phyloP scores from a whole-genome alignment of 2,888 invertebrate genomes.

The Oscheius onirici region DNA sequence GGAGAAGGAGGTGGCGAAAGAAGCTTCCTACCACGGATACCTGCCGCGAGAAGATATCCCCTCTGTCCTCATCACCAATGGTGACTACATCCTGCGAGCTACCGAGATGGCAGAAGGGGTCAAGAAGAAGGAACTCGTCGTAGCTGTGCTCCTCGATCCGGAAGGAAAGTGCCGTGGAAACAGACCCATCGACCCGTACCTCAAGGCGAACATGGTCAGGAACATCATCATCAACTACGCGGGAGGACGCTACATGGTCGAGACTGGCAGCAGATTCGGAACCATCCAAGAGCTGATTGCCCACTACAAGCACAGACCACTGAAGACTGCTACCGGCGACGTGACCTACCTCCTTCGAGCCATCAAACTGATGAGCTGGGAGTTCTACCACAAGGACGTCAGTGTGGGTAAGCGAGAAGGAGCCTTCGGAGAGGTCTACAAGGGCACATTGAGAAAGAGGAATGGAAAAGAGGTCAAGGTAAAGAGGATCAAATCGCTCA shows the following conservation, averaged over 20 bases:
- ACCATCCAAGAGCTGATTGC: not conserved
- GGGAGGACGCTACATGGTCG: not conserved
- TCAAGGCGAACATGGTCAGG: slow-evolving; percentile 11
- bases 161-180: not conserved
- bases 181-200: not conserved
- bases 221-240: slow-evolving; percentile 8
- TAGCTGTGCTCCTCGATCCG: slow-evolving; percentile 22
- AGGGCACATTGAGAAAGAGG: slow-evolving; percentile 19
- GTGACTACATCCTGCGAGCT: slow-evolving; percentile 24
- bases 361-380: slow-evolving; percentile 10
- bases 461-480: not conserved
- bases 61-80: not conserved
- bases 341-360: not conserved
- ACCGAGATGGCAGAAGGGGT: not conserved
- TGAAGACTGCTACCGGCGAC: not conserved
- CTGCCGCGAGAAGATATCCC: slow-evolving; percentile 17
- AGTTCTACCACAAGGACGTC: slow-evolving; percentile 13
- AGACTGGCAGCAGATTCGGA: slow-evolving; percentile 11
- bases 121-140: slow-evolving; percentile 7
- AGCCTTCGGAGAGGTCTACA: slow-evolving; percentile 32
- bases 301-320: not conserved
- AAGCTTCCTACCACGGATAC: slow-evolving; percentile 9
- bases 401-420: slow-evolving; percentile 6
- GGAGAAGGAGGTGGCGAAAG: too few species aligned
- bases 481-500: slow-evolving; percentile 24